These are phyloP conservation scores for Gallirallus australis DNA, from an alignment of 2,797 vertebrate genomes.

Conservation along the genomic window DNA sequence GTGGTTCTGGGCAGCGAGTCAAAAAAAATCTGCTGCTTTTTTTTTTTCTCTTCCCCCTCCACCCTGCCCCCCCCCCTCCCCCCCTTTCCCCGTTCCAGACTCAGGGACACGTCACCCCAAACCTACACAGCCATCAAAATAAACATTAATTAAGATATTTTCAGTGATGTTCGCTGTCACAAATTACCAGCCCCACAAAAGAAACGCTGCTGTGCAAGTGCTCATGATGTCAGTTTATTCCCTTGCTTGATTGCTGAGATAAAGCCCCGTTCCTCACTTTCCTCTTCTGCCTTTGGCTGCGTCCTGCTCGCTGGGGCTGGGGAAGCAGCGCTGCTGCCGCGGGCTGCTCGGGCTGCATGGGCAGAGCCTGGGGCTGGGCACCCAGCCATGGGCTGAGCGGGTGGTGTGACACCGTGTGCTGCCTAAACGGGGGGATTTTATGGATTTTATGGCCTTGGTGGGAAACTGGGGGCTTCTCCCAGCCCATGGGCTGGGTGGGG, in stretches of 20 bases:
- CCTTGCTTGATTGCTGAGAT: conserved; percentile 3
- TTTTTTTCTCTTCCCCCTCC: not conserved
- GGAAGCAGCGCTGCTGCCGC: rapidly evolving
- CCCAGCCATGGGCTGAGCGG: rapidly evolving
- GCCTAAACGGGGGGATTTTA: rapidly evolving
- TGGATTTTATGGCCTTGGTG: not conserved
- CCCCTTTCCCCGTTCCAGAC: not conserved
- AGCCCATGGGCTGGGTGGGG: rapidly evolving
- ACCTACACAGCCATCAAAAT: conserved; percentile 66
- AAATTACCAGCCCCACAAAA: conserved; percentile 63
- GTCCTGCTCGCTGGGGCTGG: not conserved
- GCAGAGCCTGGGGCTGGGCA: rapidly evolving
- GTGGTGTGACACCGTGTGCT: rapidly evolving
- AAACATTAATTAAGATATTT: conserved; percentile 71
- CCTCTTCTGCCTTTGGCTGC: not conserved
- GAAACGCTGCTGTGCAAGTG: conserved; percentile 30
- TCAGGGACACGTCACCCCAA: conserved; percentile 57
- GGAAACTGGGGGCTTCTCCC: not conserved
- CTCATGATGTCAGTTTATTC: conserved; percentile 64
- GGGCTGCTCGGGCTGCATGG: rapidly evolving
- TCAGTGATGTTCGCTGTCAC: conserved; percentile 46
- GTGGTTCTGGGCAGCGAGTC: conserved; percentile 70
- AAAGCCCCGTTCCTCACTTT: not conserved
- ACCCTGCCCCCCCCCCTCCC: not conserved
- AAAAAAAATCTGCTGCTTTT: conserved; percentile 8